These are phyloP conservation scores for Brachystomella parvula DNA, from an alignment of 1,140 invertebrate genomes.

Conservation along the genomic window DNA sequence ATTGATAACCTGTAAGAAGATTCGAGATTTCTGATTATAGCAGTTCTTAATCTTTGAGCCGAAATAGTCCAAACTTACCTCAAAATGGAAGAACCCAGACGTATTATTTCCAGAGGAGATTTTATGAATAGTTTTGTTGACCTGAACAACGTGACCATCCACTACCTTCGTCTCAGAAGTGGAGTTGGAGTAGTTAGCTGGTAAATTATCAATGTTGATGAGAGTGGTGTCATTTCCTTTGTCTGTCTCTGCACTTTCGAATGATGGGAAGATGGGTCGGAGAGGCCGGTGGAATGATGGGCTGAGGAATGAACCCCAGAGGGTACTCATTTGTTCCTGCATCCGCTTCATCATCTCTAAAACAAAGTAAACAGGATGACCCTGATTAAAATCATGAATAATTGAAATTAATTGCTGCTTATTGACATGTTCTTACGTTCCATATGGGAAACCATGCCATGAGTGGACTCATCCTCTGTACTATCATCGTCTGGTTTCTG, in stretches of 20 bases:
- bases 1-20: conserved; percentile 25
- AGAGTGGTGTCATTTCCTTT: conserved; percentile 10
- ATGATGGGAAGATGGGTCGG: conserved; percentile 17
- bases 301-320: conserved; percentile 29
- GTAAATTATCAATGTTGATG: conserved; percentile 21
- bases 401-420: background rate
- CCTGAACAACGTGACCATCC: conserved; percentile 35
- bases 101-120: conserved; percentile 33
- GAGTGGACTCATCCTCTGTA: background rate
- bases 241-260: background rate
- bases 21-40: background rate
- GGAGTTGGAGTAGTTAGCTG: conserved; percentile 35
- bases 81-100: conserved; percentile 35
- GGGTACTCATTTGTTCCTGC: conserved; percentile 32
- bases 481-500: background rate
- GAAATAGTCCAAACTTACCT: conserved; percentile 16
- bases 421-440: conserved; percentile 16
- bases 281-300: conserved; percentile 16
- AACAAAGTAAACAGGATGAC: conserved; percentile 6
- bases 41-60: background rate
- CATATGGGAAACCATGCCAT: conserved; percentile 22
- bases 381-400: background rate
- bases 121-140: conserved; percentile 37
- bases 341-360: conserved; percentile 36
- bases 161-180: conserved; percentile 37